Evolutionary conservation across 2,888 invertebrate species (phyloP).

Genomic region (Andrena marginata): DNA sequence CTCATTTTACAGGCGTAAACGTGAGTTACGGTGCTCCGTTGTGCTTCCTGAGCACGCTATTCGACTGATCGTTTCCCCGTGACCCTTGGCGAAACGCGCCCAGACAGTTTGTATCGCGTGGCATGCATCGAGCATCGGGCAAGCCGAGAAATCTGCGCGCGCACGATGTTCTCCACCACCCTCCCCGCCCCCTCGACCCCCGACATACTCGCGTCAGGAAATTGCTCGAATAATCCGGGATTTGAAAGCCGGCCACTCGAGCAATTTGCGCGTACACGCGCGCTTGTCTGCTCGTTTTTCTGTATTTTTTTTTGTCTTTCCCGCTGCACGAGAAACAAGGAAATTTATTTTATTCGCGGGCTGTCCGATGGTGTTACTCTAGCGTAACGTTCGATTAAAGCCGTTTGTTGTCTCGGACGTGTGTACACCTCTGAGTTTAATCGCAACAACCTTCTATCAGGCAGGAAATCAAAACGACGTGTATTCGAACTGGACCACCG

Average conservation of each 20-base stretch:
- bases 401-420: too few species aligned
- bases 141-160: constrained; percentile 2
- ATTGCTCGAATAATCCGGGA: constrained; percentile 13
- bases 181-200: background rate
- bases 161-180: background rate
- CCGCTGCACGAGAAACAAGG: too few species aligned
- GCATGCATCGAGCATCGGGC: constrained; percentile 2
- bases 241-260: constrained; percentile 18
- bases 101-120: constrained; percentile 14
- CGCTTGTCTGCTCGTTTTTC: background rate
- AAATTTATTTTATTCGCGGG: too few species aligned
- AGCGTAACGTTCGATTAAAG: too few species aligned
- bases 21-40: constrained; percentile 73
- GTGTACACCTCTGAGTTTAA: too few species aligned
- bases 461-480: too few species aligned
- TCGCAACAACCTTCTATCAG: too few species aligned
- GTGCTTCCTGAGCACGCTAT: constrained; percentile 60
- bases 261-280: constrained; percentile 5
- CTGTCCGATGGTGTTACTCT: too few species aligned
- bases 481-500: too few species aligned
- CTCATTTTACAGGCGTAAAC: constrained; percentile 75
- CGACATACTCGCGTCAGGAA: background rate
- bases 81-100: constrained; percentile 37
- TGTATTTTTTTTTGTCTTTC: background rate
- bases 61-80: constrained; percentile 40